Conservation (phyloP, 2,888 invertebrate species). For the Tortrix viridana region DNA sequence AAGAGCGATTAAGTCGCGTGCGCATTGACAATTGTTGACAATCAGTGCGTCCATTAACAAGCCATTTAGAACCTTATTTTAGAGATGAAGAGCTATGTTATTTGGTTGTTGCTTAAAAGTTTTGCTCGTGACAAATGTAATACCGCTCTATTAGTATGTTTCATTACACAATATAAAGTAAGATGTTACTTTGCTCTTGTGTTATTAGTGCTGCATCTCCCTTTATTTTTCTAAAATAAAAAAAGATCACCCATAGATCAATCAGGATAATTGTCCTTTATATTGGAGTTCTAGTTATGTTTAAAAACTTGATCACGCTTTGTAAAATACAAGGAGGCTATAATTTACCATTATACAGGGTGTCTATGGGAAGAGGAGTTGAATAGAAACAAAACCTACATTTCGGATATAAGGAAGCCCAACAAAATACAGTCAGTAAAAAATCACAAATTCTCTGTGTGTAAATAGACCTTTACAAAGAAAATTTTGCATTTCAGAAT, state of each 20-base stretch:
- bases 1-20: slow-evolving; percentile 65
- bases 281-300: too few relatives aligned
- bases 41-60: slow-evolving; percentile 13
- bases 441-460: too few relatives aligned
- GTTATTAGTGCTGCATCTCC: neutral
- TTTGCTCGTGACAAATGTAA: slow-evolving; percentile 28
- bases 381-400: too few relatives aligned
- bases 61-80: neutral
- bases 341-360: too few relatives aligned
- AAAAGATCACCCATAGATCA: neutral
- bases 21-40: slow-evolving; percentile 55
- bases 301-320: too few relatives aligned
- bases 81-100: neutral
- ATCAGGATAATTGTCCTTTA: neutral
- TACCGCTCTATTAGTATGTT: slow-evolving; percentile 24
- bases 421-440: too few relatives aligned
- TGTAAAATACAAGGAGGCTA: too few relatives aligned
- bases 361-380: too few relatives aligned
- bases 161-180: slow-evolving; percentile 18
- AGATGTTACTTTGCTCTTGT: slow-evolving; percentile 6
- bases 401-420: too few relatives aligned
- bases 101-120: slow-evolving; percentile 9
- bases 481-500: too few relatives aligned
- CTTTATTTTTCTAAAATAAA: neutral
- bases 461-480: too few relatives aligned